Percentiles rank a stretch among this genome's conserved stretches.
phyloP scores from a whole-genome alignment of 2,113 vertebrate species.

The Chlorodrepanis virens region DNA sequence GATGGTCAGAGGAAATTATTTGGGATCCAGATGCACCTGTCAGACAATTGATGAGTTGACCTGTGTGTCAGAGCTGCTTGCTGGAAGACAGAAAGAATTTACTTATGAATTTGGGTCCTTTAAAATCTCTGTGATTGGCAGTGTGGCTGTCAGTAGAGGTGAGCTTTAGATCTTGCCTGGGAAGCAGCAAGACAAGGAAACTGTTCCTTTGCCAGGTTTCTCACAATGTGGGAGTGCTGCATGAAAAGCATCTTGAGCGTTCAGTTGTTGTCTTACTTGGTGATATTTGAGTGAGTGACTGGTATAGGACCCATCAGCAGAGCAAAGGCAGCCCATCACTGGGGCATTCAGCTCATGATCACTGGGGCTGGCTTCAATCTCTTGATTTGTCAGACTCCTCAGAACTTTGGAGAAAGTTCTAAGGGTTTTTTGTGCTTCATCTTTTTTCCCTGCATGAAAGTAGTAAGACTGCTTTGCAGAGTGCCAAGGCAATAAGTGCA shows the following conservation, averaged over 20 bases:
- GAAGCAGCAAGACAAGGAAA: neutral
- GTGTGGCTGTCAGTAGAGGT: neutral
- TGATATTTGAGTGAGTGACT: neutral
- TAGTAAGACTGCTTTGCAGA: neutral
- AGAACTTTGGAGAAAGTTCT: neutral
- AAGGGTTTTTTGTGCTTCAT: neutral
- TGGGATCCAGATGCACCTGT: neutral
- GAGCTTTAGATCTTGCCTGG: neutral
- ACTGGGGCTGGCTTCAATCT: neutral
- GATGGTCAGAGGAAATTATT: neutral
- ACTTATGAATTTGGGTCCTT: neutral
- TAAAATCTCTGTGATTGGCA: neutral
- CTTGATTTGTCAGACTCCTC: neutral
- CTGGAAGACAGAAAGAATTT: neutral
- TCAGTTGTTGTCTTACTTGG: neutral
- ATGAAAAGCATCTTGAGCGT: neutral
- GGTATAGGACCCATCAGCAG: neutral
- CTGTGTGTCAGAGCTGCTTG: neutral
- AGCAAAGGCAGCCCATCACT: neutral
- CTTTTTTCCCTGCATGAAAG: neutral
- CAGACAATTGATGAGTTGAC: neutral
- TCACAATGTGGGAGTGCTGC: neutral
- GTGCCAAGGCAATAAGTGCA: neutral
- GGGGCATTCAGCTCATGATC: neutral
- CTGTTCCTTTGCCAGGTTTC: neutral